Evolutionary conservation across 2,113 vertebrate genomes (phyloP).

Genomic region (Nansenia antarctica): DNA sequence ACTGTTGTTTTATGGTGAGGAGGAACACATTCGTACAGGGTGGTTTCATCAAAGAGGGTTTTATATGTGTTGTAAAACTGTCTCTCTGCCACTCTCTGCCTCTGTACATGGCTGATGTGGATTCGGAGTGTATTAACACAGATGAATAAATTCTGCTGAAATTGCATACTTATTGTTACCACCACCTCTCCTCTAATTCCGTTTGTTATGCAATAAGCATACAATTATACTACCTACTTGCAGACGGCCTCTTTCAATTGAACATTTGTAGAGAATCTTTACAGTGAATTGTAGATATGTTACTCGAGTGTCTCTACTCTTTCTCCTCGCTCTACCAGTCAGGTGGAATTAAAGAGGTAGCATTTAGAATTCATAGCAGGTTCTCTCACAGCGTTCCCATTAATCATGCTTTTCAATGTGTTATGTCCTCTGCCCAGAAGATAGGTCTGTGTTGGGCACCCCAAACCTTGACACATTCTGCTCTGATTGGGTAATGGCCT

Average conservation of each 20-base stretch:
- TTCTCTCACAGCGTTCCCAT: slow-evolving; percentile 42
- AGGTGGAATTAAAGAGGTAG: slow-evolving; percentile 28
- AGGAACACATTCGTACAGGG: neutral
- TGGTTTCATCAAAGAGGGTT: neutral
- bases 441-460: slow-evolving; percentile 47
- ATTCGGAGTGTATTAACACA: neutral
- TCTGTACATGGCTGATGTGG: neutral
- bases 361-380: slow-evolving; percentile 23
- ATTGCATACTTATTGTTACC: neutral
- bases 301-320: slow-evolving; percentile 1
- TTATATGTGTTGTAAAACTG: neutral
- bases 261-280: neutral
- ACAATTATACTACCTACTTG: neutral
- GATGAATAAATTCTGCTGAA: slow-evolving; percentile 6
- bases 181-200: neutral
- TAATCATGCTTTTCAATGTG: slow-evolving; percentile 38
- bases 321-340: slow-evolving; percentile 8
- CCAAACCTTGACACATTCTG: slow-evolving; percentile 60
- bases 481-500: slow-evolving; percentile 67
- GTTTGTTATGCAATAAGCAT: neutral
- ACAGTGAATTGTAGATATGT: neutral
- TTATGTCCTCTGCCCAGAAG: slow-evolving; percentile 33
- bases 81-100: neutral
- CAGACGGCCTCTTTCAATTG: neutral
- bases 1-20: neutral